Evolutionary conservation across 2,888 invertebrate genomes (phyloP).

Genomic region (Nephrotoma flavescens): DNA sequence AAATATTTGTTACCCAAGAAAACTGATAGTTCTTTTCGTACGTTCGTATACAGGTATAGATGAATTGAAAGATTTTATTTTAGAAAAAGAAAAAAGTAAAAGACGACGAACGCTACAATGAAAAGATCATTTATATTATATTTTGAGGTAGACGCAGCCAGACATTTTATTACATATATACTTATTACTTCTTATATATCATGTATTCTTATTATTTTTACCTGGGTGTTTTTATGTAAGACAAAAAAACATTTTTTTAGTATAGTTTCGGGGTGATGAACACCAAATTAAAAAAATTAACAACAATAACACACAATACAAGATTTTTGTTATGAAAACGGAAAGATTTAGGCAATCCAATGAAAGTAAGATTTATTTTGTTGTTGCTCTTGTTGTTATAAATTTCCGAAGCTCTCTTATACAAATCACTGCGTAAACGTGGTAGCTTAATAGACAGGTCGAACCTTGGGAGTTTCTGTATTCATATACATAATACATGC

Average conservation of each 20-base stretch:
- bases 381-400: not conserved
- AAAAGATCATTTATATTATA: not conserved
- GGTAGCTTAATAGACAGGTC: not conserved
- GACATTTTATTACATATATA: not conserved
- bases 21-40: not conserved
- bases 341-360: not conserved
- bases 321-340: not conserved
- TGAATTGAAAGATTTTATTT: not conserved
- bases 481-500: not conserved
- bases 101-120: not conserved
- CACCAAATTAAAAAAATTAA: not conserved
- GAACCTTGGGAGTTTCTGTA: not conserved
- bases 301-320: not conserved
- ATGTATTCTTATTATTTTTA: not conserved
- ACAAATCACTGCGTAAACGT: not conserved
- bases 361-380: not conserved
- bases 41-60: not conserved
- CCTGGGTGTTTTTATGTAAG: not conserved
- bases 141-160: not conserved
- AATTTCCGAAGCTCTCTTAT: not conserved
- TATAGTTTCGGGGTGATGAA: not conserved
- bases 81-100: not conserved
- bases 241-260: not conserved
- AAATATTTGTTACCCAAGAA: not conserved
- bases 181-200: not conserved